phyloP scores from a whole-genome alignment of 2,888 invertebrate genomes.

The Tinea trinotella region DNA sequence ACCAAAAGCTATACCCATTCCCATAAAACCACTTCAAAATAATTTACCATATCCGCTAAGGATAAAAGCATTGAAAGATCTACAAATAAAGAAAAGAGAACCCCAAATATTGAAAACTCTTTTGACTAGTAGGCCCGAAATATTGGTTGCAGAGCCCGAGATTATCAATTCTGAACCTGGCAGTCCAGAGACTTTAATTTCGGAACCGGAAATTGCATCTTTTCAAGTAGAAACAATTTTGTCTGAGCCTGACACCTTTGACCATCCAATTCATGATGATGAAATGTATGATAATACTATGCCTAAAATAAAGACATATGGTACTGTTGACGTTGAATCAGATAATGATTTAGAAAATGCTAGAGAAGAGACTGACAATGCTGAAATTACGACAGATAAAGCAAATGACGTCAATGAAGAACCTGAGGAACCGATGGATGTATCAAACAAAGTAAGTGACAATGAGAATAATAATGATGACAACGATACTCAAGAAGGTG shows the following conservation, averaged over 20 bases:
- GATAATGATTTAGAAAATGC: slow-evolving; percentile 58
- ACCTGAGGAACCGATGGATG: slow-evolving; percentile 28
- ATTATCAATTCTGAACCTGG: slow-evolving; percentile 64
- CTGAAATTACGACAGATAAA: slow-evolving; percentile 1
- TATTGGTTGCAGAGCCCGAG: slow-evolving; percentile 62
- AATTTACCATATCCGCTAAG: slow-evolving; percentile 62
- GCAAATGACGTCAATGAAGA: slow-evolving; percentile 18
- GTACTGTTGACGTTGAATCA: slow-evolving; percentile 65
- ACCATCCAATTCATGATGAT: slow-evolving; percentile 36
- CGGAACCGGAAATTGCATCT: slow-evolving; percentile 65
- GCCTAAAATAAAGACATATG: slow-evolving; percentile 48
- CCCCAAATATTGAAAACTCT: slow-evolving; percentile 67
- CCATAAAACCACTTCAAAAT: slow-evolving; percentile 44
- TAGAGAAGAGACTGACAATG: slow-evolving; percentile 11
- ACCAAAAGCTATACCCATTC: slow-evolving; percentile 54
- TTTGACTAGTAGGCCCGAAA: slow-evolving; percentile 59
- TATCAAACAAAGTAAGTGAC: slow-evolving; percentile 31
- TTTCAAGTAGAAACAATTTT: slow-evolving; percentile 66
- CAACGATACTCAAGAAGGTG: slow-evolving; percentile 32
- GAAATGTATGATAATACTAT: slow-evolving; percentile 38
- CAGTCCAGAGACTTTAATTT: slow-evolving; percentile 65
- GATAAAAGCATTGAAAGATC: slow-evolving; percentile 65
- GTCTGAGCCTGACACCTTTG: slow-evolving; percentile 56
- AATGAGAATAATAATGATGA: slow-evolving; percentile 34
- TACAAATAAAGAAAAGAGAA: slow-evolving; percentile 65